Conservation (phyloP, 2,888 invertebrate species). For the Glaucopsyche alexis region DNA sequence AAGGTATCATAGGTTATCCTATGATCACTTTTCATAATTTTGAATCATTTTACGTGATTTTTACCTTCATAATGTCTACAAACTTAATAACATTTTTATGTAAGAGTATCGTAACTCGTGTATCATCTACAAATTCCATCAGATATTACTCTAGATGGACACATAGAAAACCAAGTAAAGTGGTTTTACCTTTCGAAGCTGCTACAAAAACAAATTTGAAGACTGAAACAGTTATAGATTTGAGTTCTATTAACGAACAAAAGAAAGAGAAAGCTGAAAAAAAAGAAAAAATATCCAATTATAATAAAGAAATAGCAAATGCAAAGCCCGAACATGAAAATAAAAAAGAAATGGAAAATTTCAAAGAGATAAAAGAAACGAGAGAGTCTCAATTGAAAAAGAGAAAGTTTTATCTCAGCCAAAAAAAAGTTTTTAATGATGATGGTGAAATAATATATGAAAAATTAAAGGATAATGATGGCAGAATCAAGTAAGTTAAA, state of each 20-base stretch:
- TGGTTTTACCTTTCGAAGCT: constrained; percentile 71
- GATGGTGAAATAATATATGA: constrained; percentile 79
- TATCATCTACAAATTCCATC: constrained; percentile 37
- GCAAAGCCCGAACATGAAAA: not conserved
- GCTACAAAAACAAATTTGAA: constrained; percentile 53
- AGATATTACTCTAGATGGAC: constrained; percentile 72
- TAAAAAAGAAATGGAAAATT: constrained; percentile 34
- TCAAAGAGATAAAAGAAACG: constrained; percentile 53
- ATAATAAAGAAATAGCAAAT: not conserved
- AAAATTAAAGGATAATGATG: constrained; percentile 82
- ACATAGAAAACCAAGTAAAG: constrained; percentile 74
- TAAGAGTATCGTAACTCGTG: constrained; percentile 11
- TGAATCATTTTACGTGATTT: too few relatives aligned
- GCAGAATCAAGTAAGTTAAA: constrained; percentile 68
- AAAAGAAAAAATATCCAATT: constrained; percentile 35
- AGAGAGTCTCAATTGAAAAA: constrained; percentile 56
- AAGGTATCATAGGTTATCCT: too few relatives aligned
- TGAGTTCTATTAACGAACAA: constrained; percentile 50
- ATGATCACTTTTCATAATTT: not conserved
- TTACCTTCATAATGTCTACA: constrained; percentile 16
- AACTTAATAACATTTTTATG: constrained; percentile 10
- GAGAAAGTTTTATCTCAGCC: constrained; percentile 56
- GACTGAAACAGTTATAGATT: constrained; percentile 65
- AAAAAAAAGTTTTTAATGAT: constrained; percentile 74
- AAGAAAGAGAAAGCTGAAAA: constrained; percentile 33